These are phyloP conservation scores for Loripinus fragilis DNA, from an alignment of 2,888 invertebrate species.

Conservation along the genomic window DNA sequence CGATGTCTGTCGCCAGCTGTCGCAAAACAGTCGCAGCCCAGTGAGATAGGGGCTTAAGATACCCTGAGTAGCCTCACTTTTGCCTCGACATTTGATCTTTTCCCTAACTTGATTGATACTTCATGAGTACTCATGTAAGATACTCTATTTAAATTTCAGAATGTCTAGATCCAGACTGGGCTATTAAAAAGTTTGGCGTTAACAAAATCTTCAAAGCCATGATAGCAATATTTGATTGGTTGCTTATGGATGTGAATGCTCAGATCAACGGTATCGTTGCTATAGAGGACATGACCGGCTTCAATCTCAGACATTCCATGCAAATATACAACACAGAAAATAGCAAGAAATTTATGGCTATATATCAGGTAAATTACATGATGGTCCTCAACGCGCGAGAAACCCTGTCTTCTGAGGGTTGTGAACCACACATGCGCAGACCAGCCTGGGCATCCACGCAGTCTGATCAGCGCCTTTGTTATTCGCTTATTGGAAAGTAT, in stretches of 20 bases:
- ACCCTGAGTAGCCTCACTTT: conserved; percentile 20
- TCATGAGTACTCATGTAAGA: no score
- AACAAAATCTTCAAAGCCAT: conserved; percentile 13
- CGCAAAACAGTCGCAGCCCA: no score
- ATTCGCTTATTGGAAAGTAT: no score
- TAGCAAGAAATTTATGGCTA: background rate
- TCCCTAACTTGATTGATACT: no score
- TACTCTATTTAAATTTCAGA: background rate
- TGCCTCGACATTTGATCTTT: conserved; percentile 12
- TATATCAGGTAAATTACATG: background rate
- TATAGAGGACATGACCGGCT: background rate
- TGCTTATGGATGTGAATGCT: background rate
- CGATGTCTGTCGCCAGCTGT: no score
- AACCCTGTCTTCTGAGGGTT: no score
- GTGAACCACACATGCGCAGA: no score
- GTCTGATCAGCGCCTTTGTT: no score
- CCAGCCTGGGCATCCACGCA: no score
- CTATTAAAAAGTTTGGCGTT: conserved; percentile 3
- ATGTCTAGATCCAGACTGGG: background rate
- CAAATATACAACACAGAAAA: background rate
- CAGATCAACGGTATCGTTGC: background rate
- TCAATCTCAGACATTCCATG: conserved; percentile 5
- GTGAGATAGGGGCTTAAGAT: no score
- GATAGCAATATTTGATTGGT: background rate
- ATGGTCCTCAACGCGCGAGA: no score